Base-by-base conservation (phyloP, 2,113 vertebrate genomes). In the Melanerpes formicivorus region DNA sequence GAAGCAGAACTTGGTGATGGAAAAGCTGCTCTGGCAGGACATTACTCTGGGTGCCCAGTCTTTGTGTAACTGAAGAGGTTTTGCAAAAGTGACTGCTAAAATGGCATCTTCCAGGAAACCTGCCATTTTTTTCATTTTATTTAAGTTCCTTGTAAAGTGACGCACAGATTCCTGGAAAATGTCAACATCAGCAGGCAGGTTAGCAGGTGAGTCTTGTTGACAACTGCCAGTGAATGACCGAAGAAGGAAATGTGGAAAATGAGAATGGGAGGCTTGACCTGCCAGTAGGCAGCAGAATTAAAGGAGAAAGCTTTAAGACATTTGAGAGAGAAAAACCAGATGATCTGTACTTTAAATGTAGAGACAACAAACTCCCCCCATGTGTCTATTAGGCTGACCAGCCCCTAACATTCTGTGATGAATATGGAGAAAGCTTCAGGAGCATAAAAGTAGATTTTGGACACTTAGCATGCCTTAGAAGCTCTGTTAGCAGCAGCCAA, bases 151-250 rank as follows among this genome's bases (percentile, higher is more conserved):
- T 65, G 77, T 84, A 88, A 9, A 54, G 15, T 84, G 86, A 95
- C 7, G 4, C 90, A 92, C 37, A 37, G 65, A 75, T 93, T 95
- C 90, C 91, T 92, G 94, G 93, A 90, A 94, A 96, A 95, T 80
- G 84, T 95, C 87, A 92, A 64, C 64, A 85, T 73, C 84, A 80
- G 74, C 67, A 42, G 42, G 67, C 78, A 83, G 56, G 72, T 88
- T 85, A 91, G 72, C 1, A 44, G 48, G 87, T 80, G 48, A 73
- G 78, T 93, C 77, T 65, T 89, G 81, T 90, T 93, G 81, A 89
- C 3, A 29, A 70, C n/a, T 71, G 72, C 62, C 88, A 82, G 75
- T 83, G 81, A 95, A 89, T 81, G 70, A 88, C 77, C 62, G 2
- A 84, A 90, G 77, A 86, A 80, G 58, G 88, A 85, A 91, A 88